phyloP scores from a whole-genome alignment of 2,888 invertebrate species.

The Agrenia bidenticulata region DNA sequence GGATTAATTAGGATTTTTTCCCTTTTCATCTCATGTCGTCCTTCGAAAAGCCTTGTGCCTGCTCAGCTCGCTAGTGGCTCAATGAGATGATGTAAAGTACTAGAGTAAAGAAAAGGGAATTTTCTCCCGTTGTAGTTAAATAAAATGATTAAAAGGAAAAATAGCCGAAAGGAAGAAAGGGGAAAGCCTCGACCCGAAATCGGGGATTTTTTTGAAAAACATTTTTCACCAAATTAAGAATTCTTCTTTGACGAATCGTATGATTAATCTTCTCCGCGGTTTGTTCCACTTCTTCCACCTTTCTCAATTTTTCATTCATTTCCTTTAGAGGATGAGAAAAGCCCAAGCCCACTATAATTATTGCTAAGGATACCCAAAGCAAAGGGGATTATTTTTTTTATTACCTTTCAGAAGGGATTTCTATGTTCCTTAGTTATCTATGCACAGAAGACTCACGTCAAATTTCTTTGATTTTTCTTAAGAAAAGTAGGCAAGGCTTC shows the following conservation, averaged over 20 bases:
- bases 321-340: too few species aligned
- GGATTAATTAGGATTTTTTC: slow-evolving; percentile 21
- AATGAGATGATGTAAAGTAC: slow-evolving; percentile 4
- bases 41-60: neutral
- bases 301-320: neutral
- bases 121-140: neutral
- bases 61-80: too few species aligned
- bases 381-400: slow-evolving; percentile 7
- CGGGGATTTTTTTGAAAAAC: slow-evolving; percentile 15
- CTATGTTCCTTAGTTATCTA: neutral
- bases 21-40: slow-evolving; percentile 16
- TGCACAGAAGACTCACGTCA: neutral
- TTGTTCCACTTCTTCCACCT: slow-evolving; percentile 2
- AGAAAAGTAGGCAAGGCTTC: neutral
- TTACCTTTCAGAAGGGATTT: slow-evolving; percentile 1
- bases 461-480: slow-evolving; percentile 12
- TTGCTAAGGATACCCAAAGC: too few species aligned
- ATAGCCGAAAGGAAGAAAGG: slow-evolving; percentile 7
- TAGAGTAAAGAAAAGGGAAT: slow-evolving; percentile 7
- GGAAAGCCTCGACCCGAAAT: slow-evolving; percentile 10
- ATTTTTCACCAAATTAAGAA: slow-evolving; percentile 15
- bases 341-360: neutral
- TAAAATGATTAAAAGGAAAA: slow-evolving; percentile 15
- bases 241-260: slow-evolving; percentile 21
- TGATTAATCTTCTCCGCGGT: slow-evolving; percentile 19